Percentiles rank a stretch among this genome's conserved stretches.
Conservation (phyloP, 2,113 vertebrate genomes). For the Xenopus laevis region DNA sequence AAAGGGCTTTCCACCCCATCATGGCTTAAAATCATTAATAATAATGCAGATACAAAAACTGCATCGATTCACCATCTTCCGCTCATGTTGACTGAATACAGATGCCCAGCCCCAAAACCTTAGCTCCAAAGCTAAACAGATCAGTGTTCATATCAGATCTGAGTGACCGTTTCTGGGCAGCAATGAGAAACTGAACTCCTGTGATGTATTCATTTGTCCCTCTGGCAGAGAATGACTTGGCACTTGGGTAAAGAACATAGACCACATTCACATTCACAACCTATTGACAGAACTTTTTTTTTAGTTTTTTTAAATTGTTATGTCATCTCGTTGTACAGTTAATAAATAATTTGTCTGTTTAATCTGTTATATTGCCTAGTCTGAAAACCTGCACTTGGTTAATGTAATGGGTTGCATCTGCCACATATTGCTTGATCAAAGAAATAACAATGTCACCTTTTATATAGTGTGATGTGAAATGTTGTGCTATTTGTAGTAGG, state of each 20-base stretch:
- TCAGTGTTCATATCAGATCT: background rate
- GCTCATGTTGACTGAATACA: conserved; percentile 49
- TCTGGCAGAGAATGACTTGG: background rate
- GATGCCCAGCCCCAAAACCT: conserved; percentile 26
- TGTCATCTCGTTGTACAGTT: conserved; percentile 4
- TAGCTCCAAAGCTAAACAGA: background rate
- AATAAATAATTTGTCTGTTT: conserved; percentile 37
- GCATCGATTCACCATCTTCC: conserved; percentile 49
- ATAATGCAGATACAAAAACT: conserved; percentile 42
- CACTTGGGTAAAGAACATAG: background rate
- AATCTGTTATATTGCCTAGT: conserved; percentile 1
- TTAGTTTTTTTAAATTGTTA: background rate
- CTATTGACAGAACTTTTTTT: conserved; percentile 16
- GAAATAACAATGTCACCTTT: background rate
- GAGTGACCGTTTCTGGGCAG: background rate
- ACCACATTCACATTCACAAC: background rate
- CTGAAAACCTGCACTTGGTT: conserved; percentile 30
- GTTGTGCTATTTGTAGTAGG: background rate
- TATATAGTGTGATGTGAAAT: background rate
- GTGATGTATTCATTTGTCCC: too few relatives aligned
- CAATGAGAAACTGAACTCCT: background rate
- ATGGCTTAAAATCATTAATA: conserved; percentile 53
- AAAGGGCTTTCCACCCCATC: conserved; percentile 50
- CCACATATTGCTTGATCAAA: background rate
- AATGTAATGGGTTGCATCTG: conserved; percentile 3